Conservation (phyloP, 1,140 invertebrate genomes). For the Drosophila takahashii region DNA sequence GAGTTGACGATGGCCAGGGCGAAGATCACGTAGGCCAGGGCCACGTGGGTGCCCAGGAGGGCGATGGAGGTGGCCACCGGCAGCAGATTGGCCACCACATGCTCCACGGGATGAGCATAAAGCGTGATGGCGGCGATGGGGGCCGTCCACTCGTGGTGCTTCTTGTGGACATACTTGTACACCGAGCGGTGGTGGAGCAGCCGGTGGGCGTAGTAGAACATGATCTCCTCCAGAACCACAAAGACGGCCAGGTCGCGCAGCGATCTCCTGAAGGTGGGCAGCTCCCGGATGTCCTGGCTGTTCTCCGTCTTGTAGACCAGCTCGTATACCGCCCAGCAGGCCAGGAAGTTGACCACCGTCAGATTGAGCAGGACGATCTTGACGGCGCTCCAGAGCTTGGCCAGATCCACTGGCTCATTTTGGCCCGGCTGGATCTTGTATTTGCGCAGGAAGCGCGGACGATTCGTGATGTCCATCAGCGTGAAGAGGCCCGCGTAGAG, state of each 20-base stretch:
- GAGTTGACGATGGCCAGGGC: conserved; percentile 91
- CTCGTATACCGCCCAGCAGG: conserved; percentile 86
- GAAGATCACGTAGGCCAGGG: conserved; percentile 92
- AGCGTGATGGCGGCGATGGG: conserved; percentile 92
- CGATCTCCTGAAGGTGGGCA: conserved; percentile 92
- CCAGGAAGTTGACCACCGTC: conserved; percentile 88
- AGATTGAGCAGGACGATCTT: conserved; percentile 92
- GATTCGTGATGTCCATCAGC: conserved; percentile 90
- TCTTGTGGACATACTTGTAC: conserved; percentile 94
- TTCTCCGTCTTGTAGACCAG: conserved; percentile 86
- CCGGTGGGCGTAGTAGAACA: conserved; percentile 95
- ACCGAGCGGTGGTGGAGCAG: conserved; percentile 90
- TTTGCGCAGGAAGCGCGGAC: conserved; percentile 88
- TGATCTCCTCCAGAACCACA: conserved; percentile 91
- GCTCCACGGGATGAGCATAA: conserved; percentile 95
- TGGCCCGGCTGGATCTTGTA: conserved; percentile 93
- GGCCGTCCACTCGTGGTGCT: conserved; percentile 93
- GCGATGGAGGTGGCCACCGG: conserved; percentile 92
- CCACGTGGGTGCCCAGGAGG: conserved; percentile 91
- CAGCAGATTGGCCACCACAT: conserved; percentile 92
- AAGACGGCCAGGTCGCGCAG: conserved; percentile 90
- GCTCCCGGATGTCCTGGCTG: conserved; percentile 85
- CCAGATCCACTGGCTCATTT: conserved; percentile 89
- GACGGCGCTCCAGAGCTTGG: conserved; percentile 85
- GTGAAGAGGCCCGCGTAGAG: conserved; percentile 89